Evolutionary conservation across 2,113 vertebrate genomes (phyloP), one percentile per base, ranked within the genome.

Genomic region (Microcebus lehilahytsara): DNA sequence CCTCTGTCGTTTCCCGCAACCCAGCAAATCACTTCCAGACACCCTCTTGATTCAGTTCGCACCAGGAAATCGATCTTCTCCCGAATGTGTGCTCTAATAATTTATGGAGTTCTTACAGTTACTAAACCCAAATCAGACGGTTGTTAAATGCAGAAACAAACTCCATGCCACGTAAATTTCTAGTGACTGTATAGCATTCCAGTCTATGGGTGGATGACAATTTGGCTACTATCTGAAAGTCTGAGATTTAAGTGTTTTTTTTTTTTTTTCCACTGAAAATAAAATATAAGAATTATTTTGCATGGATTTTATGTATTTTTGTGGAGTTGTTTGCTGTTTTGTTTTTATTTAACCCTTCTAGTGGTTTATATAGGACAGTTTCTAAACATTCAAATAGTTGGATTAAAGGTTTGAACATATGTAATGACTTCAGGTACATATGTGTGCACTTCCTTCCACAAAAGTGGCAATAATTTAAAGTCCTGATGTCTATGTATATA

Each of bases 1-100:
- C 5, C 20, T 85, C 42, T 16, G 1, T 4, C 12, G 1, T 9
- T 14, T 5, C 11, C 4, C 6, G 9, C 62, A 51, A 85, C 13
- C 23, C 0, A n/a, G 34, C 34, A 40, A 53, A 53, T 79, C 16
- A 1, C 60, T 80, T 22, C n/a, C 5, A 0, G 17, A 22, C 3
- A 1, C n/a, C 5, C 10, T 42, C 77, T 3, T 40, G n/a, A 34
- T 40, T 80, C 4, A 6, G 1, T 5, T 30, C 62, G 3, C 10
- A 9, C 25, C 30, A 2, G 77, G 42, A 69, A 42, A 23, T 16
- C 2, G 3, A 9, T 22, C n/a, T 23, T 0, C 19, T 2, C 1
- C 19, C 20, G 4, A 2, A 17, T 22, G 75, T 13, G 22, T 37
- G 25, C 13, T 53, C 42, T 17, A 40, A 42, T 42, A 3, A 83